Percentiles rank a stretch among this genome's conserved stretches.
These are phyloP conservation scores for Rhogogaster chlorosoma DNA, from an alignment of 2,888 invertebrate species.

Conservation along the genomic window DNA sequence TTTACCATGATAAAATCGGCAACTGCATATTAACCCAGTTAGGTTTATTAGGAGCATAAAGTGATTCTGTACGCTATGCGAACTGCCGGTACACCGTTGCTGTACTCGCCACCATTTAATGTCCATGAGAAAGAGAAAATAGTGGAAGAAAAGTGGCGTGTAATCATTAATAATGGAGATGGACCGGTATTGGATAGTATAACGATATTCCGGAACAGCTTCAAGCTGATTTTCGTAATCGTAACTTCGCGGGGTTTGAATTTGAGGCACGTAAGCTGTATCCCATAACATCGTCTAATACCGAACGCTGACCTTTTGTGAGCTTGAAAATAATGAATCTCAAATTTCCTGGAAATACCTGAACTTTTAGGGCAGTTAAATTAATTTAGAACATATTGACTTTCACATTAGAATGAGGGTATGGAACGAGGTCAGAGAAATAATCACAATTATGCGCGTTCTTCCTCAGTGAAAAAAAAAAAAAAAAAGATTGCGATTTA, in stretches of 20 bases:
- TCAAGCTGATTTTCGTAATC: neutral
- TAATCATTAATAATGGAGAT: neutral
- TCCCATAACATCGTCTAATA: neutral
- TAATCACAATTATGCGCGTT: neutral
- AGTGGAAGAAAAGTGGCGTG: neutral
- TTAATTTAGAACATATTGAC: neutral
- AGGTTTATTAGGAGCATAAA: conserved; percentile 45
- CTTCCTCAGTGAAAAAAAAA: neutral
- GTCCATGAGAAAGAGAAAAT: neutral
- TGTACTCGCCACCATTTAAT: neutral
- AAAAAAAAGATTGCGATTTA: neutral
- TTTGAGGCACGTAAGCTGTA: neutral
- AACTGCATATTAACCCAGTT: conserved; percentile 47
- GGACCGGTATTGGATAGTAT: neutral
- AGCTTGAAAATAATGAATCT: neutral
- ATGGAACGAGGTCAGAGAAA: neutral
- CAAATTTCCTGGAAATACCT: neutral
- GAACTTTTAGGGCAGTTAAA: neutral
- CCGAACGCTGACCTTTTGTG: neutral
- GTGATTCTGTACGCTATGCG: neutral
- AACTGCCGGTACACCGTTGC: neutral
- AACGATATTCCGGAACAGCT: neutral
- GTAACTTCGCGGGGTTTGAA: neutral
- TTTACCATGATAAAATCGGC: conserved; percentile 41
- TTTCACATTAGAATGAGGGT: neutral